Evolutionary conservation across 2,797 vertebrate genomes (phyloP), one percentile per base, ranked within the genome.

Genomic region (Ceryle rudis): DNA sequence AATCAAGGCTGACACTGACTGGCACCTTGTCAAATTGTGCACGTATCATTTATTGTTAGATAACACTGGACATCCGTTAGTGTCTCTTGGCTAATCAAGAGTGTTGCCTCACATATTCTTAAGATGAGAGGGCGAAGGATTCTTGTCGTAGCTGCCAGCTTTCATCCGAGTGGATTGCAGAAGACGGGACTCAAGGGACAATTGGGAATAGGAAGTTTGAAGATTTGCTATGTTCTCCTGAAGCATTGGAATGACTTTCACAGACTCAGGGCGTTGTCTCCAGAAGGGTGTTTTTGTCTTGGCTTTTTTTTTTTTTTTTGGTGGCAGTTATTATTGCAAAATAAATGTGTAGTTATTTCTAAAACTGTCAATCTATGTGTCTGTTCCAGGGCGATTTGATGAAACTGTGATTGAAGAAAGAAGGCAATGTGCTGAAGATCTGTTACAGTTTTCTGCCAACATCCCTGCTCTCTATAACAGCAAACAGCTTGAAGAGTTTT

Each of bases 391-490:
- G 73, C 98, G 99, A 82, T 99, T 99, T 97, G 99, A 99, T 96
- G 98, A 99, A 86, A 98, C 98, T 0, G 99, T 99, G 94, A 99
- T 99, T 74, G 99, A 99, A 97, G 99, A 99, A 96, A 98, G 99
- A 97, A 98, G 99, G 91, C 99, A 99, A 97, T 99, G 99, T 87
- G 99, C 99, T 6, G 99, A 99, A 97, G 99, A 99, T 93, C 98
- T 99, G 72, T 98, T 99, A 29, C 99, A 99, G 97, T 99, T 99
- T 97, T 99, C 99, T 67, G 99, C 99, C 81, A 99, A 99, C 95
- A 99, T 99, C 83, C 99, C 99, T 13, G 99, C 98, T 93, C 98
- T 99, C 41, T 99, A 99, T 93, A 99, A 98, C 94, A 99, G 99
- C 95, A 98, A 98, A 82, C 98, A 99, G 91, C 98, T 99, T 70